Conservation (phyloP, 2,113 vertebrate species). For the Holacanthus passer region DNA sequence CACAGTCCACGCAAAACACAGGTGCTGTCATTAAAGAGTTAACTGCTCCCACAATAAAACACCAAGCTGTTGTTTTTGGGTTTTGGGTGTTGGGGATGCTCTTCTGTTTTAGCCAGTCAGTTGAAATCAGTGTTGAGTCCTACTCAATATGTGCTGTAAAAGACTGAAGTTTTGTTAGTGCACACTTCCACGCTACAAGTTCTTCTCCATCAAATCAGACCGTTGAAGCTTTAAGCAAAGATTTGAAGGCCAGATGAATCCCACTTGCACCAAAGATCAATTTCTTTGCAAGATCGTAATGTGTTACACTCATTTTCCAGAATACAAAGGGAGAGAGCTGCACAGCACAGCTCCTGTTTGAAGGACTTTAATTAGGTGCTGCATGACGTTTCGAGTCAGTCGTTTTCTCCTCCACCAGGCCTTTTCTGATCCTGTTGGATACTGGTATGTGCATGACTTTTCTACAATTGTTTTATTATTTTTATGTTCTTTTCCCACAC, state of each 20-base stretch:
- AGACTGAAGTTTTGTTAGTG: neutral
- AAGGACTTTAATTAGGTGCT: no score
- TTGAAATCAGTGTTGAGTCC: neutral
- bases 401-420: no score
- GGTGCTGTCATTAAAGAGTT: neutral
- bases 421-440: no score
- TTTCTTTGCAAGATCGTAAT: neutral
- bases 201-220: neutral
- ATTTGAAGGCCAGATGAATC: neutral
- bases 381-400: no score
- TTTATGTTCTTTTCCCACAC: neutral
- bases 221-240: neutral
- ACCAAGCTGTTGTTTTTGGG: neutral
- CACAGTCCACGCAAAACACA: neutral
- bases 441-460: no score
- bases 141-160: neutral
- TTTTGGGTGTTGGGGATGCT: neutral
- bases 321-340: no score
- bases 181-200: neutral
- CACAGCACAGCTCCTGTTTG: no score
- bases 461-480: no score
- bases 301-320: no score
- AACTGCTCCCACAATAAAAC: neutral
- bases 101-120: neutral
- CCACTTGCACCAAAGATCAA: neutral